These are phyloP conservation scores for Chrysodeixis includens DNA, from an alignment of 2,888 invertebrate species.

Conservation along the genomic window DNA sequence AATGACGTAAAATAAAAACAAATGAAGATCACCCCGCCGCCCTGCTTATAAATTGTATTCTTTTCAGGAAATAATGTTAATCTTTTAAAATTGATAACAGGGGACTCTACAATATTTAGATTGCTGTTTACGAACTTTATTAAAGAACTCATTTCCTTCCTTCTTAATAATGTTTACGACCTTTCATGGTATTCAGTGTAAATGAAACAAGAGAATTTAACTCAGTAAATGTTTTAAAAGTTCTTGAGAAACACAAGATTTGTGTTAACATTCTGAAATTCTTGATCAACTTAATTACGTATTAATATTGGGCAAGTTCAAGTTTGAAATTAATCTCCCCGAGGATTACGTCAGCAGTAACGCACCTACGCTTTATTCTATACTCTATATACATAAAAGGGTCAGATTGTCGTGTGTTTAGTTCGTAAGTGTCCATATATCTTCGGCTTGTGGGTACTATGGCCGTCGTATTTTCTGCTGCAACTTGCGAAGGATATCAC, in stretches of 20 bases:
- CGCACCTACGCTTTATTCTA: not conserved
- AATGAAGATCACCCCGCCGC: no score
- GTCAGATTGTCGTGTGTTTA: slow-evolving; percentile 5
- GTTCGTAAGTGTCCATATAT: not conserved
- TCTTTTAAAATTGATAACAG: no score
- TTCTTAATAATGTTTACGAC: no score
- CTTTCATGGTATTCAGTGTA: no score
- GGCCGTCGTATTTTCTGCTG: not conserved
- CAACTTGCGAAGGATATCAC: not conserved
- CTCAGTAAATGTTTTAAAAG: not conserved
- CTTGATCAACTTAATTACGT: not conserved
- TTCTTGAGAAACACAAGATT: not conserved
- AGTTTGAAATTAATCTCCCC: not conserved
- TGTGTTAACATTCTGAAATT: not conserved
- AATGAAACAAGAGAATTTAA: not conserved
- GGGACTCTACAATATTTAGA: no score
- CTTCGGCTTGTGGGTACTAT: not conserved
- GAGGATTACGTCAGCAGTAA: slow-evolving; percentile 1
- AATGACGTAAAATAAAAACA: no score
- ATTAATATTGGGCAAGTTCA: slow-evolving; percentile 4
- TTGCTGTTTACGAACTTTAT: no score
- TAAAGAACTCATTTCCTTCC: no score
- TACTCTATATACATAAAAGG: not conserved
- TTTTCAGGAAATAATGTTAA: no score
- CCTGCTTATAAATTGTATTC: no score